Evolutionary conservation across 92 coral and sea anemone species (phyloP), one percentile per base, ranked within the genome.

Genomic region (Blastomussa wellsi): DNA sequence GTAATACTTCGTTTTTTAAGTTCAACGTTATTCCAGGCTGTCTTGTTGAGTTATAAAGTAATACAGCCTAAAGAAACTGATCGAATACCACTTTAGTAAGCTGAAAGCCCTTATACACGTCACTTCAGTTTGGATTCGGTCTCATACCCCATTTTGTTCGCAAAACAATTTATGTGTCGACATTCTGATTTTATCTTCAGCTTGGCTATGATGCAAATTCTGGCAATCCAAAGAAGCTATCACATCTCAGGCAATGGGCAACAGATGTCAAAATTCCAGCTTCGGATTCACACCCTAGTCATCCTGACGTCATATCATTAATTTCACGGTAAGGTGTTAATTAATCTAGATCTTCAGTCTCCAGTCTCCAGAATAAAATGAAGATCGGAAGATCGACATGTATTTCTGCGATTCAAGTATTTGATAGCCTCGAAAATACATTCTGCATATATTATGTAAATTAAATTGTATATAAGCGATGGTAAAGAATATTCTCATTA

Each of bases 281-380:
- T 4, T 83, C 79, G 2, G 88, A 90, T 48, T 86, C 82, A 20
- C 77, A 92, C 31, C 89, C 89, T 10, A 80, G 72, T 42, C 95
- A 91, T 67, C 89, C 96, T 64, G 98, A 96, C 62, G 81, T 84
- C 19, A 72, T 95, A 17, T 79, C 91, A 19, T 79, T 92, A 10
- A 72, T 96, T 49, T 90, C 95, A 15, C 91, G 90, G 98, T 94
- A 87, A 65, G 31, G 13, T 67, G 0, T 9, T 11, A 24, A 19
- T 24, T 57, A 57, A 57, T 59, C 31, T n/a, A n/a, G 11, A n/a
- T 15, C n/a, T 26, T 31, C 32, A 59, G 66, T 20, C 28, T 59
- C 66, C n/a, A 6, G 6, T 59, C 66, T n/a, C n/a, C 1, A 1
- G 7, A 57, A 57, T 5, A 57, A n/a, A n/a, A n/a, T n/a, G 28